Base-by-base conservation (phyloP, 2,797 vertebrate genomes). In the Alfaro cultratus region DNA sequence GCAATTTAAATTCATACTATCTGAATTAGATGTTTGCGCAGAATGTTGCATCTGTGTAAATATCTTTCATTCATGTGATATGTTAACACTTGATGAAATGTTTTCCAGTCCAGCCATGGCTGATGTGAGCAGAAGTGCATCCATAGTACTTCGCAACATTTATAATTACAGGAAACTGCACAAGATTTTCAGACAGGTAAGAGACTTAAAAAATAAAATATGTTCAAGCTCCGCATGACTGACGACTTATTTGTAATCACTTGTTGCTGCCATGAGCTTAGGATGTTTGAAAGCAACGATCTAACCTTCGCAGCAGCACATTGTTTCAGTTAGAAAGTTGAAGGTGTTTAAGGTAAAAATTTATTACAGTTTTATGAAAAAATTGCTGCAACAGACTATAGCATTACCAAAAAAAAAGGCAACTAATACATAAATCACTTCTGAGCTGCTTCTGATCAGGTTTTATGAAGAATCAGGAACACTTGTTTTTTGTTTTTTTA, bases 101-200 rank as follows among this genome's bases (percentile, higher is more conserved):
- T 70, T 89, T 84, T 83, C 16, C 70, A 99, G 98, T 78, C 4
- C 94, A 0, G 92, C 81, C 31, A 96, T 90, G 0, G 79, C 93
- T 70, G 98, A 97, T 92, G 95, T 96, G 46, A 92, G 96, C 75
- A 94, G 95, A 73, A 97, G 98, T 0, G 97, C 98, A 0, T 85
- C 95, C 73, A 99, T 97, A 36, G 98, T 99, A 77, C 92, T 99
- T 86, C 92, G 87, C 91, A 99, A 99, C 93, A 97, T 99, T 96
- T 99, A 96, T 96, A 97, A 98, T 81, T 99, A 99, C 95, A 97
- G 90, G 94, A 99, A 98, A 90, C 96, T 99, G 74, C 97, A 98
- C 91, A 97, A 90, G 73, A 90, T 96, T 41, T 99, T 97, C 93
- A 96, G 92, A 88, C 75, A 78, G 88, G 98, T 99, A 93, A 0